These are phyloP conservation scores for Sylvilagus floridanus DNA, from an alignment of 2,797 vertebrate species.

Conservation along the genomic window DNA sequence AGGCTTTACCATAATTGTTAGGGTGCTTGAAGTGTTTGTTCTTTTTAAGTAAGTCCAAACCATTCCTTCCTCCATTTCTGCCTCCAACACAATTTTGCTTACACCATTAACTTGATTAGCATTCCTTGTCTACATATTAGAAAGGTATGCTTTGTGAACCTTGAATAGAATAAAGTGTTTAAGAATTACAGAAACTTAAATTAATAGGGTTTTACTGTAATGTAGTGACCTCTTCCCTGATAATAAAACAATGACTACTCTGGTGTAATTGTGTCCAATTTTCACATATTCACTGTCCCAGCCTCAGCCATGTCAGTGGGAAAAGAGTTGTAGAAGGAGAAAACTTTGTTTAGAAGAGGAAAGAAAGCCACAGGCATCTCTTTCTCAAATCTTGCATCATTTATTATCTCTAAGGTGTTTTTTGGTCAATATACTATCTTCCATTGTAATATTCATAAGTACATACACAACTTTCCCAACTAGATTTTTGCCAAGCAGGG, in stretches of 20 bases:
- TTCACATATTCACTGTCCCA: neutral
- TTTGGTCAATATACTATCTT: neutral
- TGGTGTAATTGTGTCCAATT: neutral
- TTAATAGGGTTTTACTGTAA: neutral
- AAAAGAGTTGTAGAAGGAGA: neutral
- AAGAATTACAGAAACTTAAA: constrained; percentile 48
- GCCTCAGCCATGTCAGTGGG: neutral
- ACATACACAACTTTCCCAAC: neutral
- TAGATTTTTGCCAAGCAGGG: neutral
- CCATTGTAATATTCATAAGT: neutral
- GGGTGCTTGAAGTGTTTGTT: constrained; percentile 24
- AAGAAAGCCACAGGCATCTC: neutral
- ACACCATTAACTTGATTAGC: constrained; percentile 48
- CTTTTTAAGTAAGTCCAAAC: constrained; percentile 57
- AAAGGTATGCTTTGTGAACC: constrained; percentile 48
- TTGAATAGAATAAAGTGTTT: constrained; percentile 39
- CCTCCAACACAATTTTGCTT: constrained; percentile 39
- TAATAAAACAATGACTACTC: neutral
- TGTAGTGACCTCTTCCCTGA: neutral
- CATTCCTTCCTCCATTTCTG: constrained; percentile 31
- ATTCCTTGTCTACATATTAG: constrained; percentile 41
- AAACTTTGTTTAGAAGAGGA: constrained; percentile 1
- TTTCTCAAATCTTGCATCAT: constrained; percentile 15
- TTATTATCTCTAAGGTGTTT: neutral
- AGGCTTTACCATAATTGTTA: constrained; percentile 18